These are phyloP conservation scores for Cetonia aurata DNA, from an alignment of 2,888 invertebrate species.

Conservation along the genomic window DNA sequence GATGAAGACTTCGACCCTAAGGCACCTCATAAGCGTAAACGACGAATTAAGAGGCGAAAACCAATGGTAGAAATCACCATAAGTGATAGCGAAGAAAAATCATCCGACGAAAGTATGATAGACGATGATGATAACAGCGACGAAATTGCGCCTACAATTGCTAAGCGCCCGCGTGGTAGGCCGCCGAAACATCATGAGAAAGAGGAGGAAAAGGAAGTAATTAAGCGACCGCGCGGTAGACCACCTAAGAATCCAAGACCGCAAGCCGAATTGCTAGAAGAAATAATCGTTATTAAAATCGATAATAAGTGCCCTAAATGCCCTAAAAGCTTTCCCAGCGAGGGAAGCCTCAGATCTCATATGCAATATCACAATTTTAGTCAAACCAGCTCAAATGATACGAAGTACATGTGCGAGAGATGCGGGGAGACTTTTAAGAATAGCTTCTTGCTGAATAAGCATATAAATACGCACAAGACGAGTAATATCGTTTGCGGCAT, in stretches of 20 bases:
- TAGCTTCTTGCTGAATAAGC: conserved; percentile 57
- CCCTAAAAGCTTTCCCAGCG: conserved; percentile 63
- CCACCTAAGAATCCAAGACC: conserved; percentile 51
- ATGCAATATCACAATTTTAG: conserved; percentile 61
- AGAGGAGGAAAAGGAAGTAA: conserved; percentile 34
- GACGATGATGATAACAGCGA: conserved; percentile 49
- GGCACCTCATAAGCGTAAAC: conserved; percentile 47
- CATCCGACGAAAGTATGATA: conserved; percentile 50
- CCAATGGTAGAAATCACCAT: conserved; percentile 52
- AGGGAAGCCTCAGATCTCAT: conserved; percentile 62
- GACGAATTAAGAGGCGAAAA: conserved; percentile 47
- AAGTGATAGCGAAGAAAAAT: conserved; percentile 54
- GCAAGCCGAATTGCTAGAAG: conserved; percentile 24
- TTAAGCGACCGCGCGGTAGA: conserved; percentile 54
- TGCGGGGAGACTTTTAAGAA: conserved; percentile 61
- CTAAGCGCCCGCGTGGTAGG: conserved; percentile 41
- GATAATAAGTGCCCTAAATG: conserved; percentile 61
- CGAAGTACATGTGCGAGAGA: conserved; percentile 58
- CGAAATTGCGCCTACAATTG: conserved; percentile 5
- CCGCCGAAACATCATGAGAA: conserved; percentile 42
- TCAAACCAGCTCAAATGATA: conserved; percentile 43
- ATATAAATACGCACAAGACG: conserved; percentile 50
- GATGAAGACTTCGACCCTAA: conserved; percentile 60
- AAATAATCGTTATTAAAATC: conserved; percentile 48
- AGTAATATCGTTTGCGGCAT: conserved; percentile 54